phyloP scores from a whole-genome alignment of 2,888 invertebrate species.

The Metalampra italica region DNA sequence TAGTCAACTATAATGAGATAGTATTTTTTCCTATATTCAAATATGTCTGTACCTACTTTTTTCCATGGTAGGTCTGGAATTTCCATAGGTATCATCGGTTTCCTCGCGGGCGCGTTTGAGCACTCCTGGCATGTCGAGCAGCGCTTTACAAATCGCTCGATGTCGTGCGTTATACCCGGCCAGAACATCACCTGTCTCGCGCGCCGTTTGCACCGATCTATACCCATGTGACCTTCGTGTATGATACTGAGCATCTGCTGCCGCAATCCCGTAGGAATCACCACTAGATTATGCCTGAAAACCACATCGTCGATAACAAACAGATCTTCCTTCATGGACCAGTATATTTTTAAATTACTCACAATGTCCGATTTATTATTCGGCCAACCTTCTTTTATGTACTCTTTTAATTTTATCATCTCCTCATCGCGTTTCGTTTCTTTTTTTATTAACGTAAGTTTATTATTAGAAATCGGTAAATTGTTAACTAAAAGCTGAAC shows the following conservation, averaged over 20 bases:
- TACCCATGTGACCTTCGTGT: conserved; percentile 6
- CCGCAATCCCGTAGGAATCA: conserved; percentile 1
- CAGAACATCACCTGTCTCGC: conserved; percentile 15
- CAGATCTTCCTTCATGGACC: conserved; percentile 9
- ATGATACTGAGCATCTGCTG: conserved; percentile 3
- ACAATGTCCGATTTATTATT: conserved; percentile 6
- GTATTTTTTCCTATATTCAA: conserved; percentile 9
- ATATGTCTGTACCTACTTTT: conserved; percentile 11
- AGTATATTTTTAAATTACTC: conserved; percentile 7
- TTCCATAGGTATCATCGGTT: conserved; percentile 8
- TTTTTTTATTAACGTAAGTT: conserved; percentile 2
- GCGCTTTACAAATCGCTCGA: conserved; percentile 9
- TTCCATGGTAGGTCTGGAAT: conserved; percentile 9
- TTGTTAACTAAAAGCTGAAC: conserved; percentile 1
- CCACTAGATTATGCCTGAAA: neutral
- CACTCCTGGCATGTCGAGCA: conserved; percentile 6
- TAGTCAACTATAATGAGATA: conserved; percentile 10
- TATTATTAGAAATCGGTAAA: too few relatives aligned
- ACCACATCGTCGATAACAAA: conserved; percentile 1
- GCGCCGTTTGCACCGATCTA: conserved; percentile 12
- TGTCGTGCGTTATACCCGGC: conserved; percentile 14
- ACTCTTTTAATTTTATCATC: neutral
- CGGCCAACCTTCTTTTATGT: conserved; percentile 10
- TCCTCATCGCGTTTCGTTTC: conserved; percentile 1
- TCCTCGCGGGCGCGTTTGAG: conserved; percentile 3